Evolutionary conservation across 2,113 vertebrate species (phyloP).

Genomic region (Mirounga angustirostris): DNA sequence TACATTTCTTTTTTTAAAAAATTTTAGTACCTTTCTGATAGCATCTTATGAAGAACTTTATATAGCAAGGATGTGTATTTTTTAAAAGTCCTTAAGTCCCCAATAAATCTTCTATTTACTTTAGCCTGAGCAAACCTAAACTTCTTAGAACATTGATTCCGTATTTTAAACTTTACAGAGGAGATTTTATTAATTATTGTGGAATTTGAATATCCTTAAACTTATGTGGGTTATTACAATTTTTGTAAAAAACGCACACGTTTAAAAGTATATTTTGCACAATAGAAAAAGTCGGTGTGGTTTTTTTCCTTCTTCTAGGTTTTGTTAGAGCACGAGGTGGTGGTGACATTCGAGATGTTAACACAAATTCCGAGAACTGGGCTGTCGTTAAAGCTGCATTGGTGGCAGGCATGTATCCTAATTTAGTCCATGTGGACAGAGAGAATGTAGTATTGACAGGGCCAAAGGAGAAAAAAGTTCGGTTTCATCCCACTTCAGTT

Average conservation of each 20-base stretch:
- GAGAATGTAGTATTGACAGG: constrained; percentile 88
- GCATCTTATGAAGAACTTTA: constrained; percentile 4
- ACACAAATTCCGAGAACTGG: constrained; percentile 98
- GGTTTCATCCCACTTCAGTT: constrained; percentile 94
- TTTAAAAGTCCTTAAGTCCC: neutral
- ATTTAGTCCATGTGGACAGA: constrained; percentile 92
- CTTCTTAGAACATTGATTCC: constrained; percentile 35
- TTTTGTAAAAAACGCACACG: neutral
- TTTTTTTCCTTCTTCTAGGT: constrained; percentile 87
- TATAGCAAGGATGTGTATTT: neutral
- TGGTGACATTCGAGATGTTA: constrained; percentile 95
- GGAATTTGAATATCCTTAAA: constrained; percentile 40
- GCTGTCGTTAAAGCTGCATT: constrained; percentile 97
- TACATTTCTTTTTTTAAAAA: neutral
- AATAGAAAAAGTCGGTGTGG: neutral
- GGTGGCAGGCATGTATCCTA: constrained; percentile 97
- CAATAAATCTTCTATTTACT: neutral
- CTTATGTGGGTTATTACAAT: neutral
- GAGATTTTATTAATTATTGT: constrained; percentile 43
- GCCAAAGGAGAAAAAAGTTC: constrained; percentile 93
- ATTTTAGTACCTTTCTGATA: neutral
- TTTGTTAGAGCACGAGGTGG: constrained; percentile 95
- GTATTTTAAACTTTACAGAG: constrained; percentile 21
- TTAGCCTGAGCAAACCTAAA: neutral
- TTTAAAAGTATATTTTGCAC: constrained; percentile 28